Conservation (phyloP, 2,113 vertebrate species). For the Rhizomys pruinosus region DNA sequence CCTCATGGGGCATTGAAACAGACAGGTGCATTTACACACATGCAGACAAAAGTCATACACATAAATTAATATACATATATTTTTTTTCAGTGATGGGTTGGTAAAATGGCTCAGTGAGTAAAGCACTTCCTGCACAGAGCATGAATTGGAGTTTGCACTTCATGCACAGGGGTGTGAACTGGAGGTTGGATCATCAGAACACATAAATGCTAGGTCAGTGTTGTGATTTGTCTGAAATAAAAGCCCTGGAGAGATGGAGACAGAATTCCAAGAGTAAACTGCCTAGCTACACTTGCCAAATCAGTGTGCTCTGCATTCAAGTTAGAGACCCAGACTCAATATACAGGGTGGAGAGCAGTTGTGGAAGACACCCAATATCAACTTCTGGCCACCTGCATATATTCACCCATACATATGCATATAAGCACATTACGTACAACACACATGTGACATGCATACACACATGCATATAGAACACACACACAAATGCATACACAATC, state of each 20-base stretch:
- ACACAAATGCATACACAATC: not conserved
- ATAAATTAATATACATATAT: too few species aligned
- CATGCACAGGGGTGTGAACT: accelerated
- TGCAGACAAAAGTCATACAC: too few species aligned
- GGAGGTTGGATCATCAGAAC: not conserved
- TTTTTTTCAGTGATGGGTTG: too few species aligned
- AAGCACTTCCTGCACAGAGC: too few species aligned
- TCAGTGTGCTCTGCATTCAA: too few species aligned
- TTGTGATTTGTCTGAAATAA: too few species aligned
- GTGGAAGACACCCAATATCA: too few species aligned
- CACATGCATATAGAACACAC: too few species aligned
- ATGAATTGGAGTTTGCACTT: too few species aligned
- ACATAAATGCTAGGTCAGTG: not conserved
- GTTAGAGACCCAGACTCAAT: not conserved
- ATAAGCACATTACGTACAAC: too few species aligned
- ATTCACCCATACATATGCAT: not conserved
- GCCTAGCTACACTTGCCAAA: not conserved
- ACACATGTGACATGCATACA: not conserved
- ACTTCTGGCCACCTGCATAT: not conserved
- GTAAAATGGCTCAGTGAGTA: not conserved
- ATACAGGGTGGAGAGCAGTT: not conserved
- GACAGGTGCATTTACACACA: too few species aligned
- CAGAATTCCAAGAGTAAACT: not conserved
- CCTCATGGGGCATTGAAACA: too few species aligned
- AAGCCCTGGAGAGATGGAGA: not conserved